A percentile compares a stretch with the other conserved stretches of the same genome.
Conservation (phyloP, 1,140 invertebrate genomes). For the Eumaeus atala region DNA sequence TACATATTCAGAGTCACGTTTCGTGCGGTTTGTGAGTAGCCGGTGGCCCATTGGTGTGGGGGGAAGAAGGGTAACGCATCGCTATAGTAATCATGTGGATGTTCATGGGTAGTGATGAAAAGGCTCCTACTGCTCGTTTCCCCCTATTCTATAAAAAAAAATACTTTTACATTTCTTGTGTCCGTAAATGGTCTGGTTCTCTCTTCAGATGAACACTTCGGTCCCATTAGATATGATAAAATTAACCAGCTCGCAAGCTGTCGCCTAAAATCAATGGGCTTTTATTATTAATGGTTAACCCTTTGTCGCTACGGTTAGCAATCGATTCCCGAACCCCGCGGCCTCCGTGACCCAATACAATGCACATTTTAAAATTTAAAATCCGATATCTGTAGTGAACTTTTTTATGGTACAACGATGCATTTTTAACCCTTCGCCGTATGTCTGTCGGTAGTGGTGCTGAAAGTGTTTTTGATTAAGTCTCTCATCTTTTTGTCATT, state of each 20-base stretch:
- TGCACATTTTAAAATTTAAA: slow-evolving; percentile 74
- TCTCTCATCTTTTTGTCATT: no score
- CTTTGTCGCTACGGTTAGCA: slow-evolving; percentile 56
- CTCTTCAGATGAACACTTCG: background rate
- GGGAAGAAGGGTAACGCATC: no score
- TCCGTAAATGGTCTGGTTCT: no score
- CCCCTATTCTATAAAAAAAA: no score
- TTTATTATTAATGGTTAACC: slow-evolving; percentile 65
- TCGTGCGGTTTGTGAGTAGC: no score
- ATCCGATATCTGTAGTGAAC: slow-evolving; percentile 68
- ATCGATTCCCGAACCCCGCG: slow-evolving; percentile 66
- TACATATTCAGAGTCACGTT: no score
- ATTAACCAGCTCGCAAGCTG: slow-evolving; percentile 46
- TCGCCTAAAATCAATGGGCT: slow-evolving; percentile 46
- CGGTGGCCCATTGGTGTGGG: no score
- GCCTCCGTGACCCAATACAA: slow-evolving; percentile 64
- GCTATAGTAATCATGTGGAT: no score
- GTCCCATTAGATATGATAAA: slow-evolving; percentile 28
- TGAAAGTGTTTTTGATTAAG: slow-evolving; percentile 29
- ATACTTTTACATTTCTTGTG: no score
- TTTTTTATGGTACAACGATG: slow-evolving; percentile 66
- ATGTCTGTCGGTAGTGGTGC: slow-evolving; percentile 47
- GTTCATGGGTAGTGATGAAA: no score
- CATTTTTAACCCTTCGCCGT: slow-evolving; percentile 71
- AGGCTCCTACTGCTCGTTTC: no score